Evolutionary conservation across 2,888 invertebrate genomes (phyloP).

Genomic region (Lasioglossum villosulum): DNA sequence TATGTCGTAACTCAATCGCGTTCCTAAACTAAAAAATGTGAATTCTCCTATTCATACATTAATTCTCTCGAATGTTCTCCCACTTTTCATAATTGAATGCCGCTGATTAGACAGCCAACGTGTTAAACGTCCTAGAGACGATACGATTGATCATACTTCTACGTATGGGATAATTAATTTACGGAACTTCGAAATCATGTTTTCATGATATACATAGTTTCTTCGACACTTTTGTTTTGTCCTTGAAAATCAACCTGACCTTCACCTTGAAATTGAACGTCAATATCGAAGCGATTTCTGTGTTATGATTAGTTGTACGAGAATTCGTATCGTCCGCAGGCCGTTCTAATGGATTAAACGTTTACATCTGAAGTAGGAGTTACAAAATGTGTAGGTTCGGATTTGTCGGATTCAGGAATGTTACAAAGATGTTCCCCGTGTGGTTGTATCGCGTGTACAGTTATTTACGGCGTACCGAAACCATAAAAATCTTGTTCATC

Average conservation of each 20-base stretch:
- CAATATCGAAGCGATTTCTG: too few relatives aligned
- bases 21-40: not conserved
- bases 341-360: not conserved
- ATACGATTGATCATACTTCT: too few relatives aligned
- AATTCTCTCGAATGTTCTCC: not conserved
- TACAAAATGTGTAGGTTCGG: not conserved
- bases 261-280: too few relatives aligned
- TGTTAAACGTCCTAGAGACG: too few relatives aligned
- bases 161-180: not conserved
- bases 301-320: not conserved
- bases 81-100: too few relatives aligned
- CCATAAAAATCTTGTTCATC: slow-evolving; percentile 31
- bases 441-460: not conserved
- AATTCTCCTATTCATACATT: not conserved
- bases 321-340: not conserved
- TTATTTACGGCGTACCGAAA: not conserved
- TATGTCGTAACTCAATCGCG: not conserved
- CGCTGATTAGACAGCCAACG: too few relatives aligned
- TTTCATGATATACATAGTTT: too few relatives aligned
- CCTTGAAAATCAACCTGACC: too few relatives aligned
- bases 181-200: too few relatives aligned
- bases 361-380: not conserved
- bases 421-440: not conserved
- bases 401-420: too few relatives aligned
- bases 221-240: too few relatives aligned